Evolutionary conservation across 2,888 invertebrate genomes (phyloP), one percentile per base, ranked within the genome.

Genomic region (Lydus trimaculatus): DNA sequence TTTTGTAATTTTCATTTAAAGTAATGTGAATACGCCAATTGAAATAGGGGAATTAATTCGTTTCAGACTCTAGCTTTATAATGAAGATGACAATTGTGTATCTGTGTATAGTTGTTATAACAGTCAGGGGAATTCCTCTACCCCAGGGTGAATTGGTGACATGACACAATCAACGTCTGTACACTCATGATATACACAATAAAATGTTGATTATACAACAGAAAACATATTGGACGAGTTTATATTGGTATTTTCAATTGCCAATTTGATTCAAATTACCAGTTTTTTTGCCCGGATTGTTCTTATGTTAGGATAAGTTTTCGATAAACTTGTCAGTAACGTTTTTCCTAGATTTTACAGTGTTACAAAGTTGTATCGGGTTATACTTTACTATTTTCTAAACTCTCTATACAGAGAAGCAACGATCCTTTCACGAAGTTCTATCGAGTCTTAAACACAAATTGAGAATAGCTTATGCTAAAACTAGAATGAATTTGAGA

Each of bases 141-240:
- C 4, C 25, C 4, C 13, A 25, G 25, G 23, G 52, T 52, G 52
- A 52, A 52, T 25, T 52, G 52, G 52, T 52, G 52, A 25, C 52
- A 52, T 25, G 52, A 25, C 23, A 52, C 52, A 52, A 52, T 52
- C 52, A 52, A 13, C 52, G 52, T 13, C 52, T 23, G 52, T 11
- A 52, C 52, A 23, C 13, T 25, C 25, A 15, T 25, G 23, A 52
- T 52, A 52, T 52, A 5, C 52, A 48, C 48, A 48, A 48, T 48
- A 52, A 52, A 52, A 52, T 52, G 52, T 52, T 52, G 52, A 52
- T 52, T 52, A 48, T 17, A 43, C 43, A 36, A 43, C 43, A 43
- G 17, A 43, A 43, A 43, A 43, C 43, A 43, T 43, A 23, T 52
- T 13, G 11, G 25, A 52, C 20, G 5, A 15, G 15, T 28, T 15